Percentiles rank a stretch among this genome's conserved stretches.
Conservation (phyloP, 2,113 vertebrate genomes). For the Microtus richardsoni region DNA sequence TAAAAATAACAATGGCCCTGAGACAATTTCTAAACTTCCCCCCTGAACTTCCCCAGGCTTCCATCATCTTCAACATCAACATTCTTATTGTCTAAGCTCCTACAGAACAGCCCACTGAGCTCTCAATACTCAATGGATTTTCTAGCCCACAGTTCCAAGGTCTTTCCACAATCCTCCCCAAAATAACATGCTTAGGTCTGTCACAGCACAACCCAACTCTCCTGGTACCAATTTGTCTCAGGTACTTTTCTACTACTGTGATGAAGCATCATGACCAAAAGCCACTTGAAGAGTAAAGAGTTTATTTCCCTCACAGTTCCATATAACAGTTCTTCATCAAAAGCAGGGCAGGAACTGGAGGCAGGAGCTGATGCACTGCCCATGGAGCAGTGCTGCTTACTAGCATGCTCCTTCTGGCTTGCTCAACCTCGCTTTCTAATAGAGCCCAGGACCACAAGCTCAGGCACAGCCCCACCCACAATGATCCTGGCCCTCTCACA, state of each 20-base stretch:
- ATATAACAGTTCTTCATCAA: not conserved
- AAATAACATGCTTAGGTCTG: not conserved
- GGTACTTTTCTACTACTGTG: not conserved
- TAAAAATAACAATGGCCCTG: not conserved
- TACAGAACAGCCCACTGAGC: not conserved
- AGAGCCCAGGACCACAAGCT: not conserved
- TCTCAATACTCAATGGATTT: not conserved
- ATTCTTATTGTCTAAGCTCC: not conserved
- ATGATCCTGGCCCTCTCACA: not conserved
- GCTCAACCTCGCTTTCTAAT: not conserved
- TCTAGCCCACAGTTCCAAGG: not conserved
- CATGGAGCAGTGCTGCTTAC: not conserved
- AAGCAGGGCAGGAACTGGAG: not conserved
- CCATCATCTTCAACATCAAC: not conserved
- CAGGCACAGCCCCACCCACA: not conserved
- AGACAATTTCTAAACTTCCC: not conserved
- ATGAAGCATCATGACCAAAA: not conserved
- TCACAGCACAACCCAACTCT: not conserved
- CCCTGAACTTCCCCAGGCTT: not conserved
- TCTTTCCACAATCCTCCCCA: not conserved
- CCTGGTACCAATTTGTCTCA: not conserved
- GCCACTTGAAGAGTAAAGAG: not conserved
- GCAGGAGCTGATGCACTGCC: not conserved
- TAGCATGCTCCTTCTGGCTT: not conserved
- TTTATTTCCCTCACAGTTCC: not conserved